phyloP scores from a whole-genome alignment of 2,888 invertebrate genomes.

The Masnerella sp. region DNA sequence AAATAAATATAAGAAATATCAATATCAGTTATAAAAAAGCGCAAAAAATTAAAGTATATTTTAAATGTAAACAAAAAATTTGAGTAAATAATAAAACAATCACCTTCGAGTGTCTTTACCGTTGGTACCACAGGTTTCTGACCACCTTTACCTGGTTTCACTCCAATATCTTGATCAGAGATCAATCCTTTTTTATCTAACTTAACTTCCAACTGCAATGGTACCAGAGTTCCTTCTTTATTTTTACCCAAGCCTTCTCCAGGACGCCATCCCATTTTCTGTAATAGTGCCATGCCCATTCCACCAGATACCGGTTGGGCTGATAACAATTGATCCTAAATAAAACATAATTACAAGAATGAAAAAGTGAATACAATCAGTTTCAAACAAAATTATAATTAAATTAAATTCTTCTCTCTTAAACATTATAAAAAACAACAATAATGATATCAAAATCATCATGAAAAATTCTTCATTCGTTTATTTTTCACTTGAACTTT shows the following conservation, averaged over 20 bases:
- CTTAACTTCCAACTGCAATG: constrained; percentile 95
- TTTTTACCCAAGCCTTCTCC: constrained; percentile 98
- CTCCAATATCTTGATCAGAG: constrained; percentile 84
- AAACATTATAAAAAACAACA: too few relatives aligned
- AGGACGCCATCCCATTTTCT: constrained; percentile 99
- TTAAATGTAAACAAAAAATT: too few relatives aligned
- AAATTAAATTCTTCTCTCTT: too few relatives aligned
- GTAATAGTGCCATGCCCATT: constrained; percentile 96
- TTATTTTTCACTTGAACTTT: too few relatives aligned
- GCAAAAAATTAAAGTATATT: too few relatives aligned
- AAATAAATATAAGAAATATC: too few relatives aligned
- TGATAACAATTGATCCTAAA: constrained; percentile 92
- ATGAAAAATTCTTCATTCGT: too few relatives aligned
- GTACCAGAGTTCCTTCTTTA: constrained; percentile 93
- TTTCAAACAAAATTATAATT: neutral
- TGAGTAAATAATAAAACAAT: too few relatives aligned
- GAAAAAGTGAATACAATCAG: neutral
- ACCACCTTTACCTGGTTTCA: constrained; percentile 68
- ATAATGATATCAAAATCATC: too few relatives aligned
- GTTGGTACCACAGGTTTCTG: constrained; percentile 70
- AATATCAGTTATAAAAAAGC: neutral
- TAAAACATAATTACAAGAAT: constrained; percentile 40
- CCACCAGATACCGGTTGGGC: constrained; percentile 96
- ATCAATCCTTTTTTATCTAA: constrained; percentile 94
- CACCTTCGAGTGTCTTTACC: constrained; percentile 75